Evolutionary conservation across 2,888 invertebrate genomes (phyloP), one percentile per base, ranked within the genome.

Genomic region (Melanotus villosus): DNA sequence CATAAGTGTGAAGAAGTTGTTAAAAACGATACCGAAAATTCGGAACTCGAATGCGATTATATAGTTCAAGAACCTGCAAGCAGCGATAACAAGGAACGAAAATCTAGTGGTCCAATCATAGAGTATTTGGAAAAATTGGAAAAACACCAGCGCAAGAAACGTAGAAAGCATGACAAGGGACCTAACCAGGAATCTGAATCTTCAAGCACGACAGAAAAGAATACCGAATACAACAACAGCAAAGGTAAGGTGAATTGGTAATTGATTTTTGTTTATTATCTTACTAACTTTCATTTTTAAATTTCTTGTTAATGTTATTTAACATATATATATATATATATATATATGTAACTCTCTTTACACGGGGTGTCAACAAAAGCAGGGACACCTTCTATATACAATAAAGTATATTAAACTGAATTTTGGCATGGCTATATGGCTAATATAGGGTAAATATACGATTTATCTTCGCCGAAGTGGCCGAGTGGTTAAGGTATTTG

Each of bases 21-120:
- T 9, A 30, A 38, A 18, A 43, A 58, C 10, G 45, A 14, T 1
- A 19, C 10, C 10, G 47, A 36, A 34, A 57, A 34, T 32, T n/a
- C 16, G 10, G 32, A 50, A 12, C 14, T 30, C 26, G 32, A 60
- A n/a, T 14, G 43, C 10, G 41, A 23, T 52, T 66, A 66, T 32
- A 41, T 66, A 14, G 75, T 76, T 26, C 73, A 67, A 32, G 71
- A 74, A 34, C 70, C 73, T 14, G 71, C 75, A 52, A 65, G 70
- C 18, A 56, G 65, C 36, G 68, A 68, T 9, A 47, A 21, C 56
- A 73, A 73, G 43, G 74, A 68, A 38, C 68, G 73, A 32, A 74
- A 73, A 71, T 70, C 69, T 60, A 71, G 72, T 58, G 62, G 36
- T 18, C 34, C 52, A 19, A 59, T 57, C 23, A 21, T 36, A n/a